Evolutionary conservation across 2,797 vertebrate species (phyloP).

Genomic region (Hemibagrus guttatus): DNA sequence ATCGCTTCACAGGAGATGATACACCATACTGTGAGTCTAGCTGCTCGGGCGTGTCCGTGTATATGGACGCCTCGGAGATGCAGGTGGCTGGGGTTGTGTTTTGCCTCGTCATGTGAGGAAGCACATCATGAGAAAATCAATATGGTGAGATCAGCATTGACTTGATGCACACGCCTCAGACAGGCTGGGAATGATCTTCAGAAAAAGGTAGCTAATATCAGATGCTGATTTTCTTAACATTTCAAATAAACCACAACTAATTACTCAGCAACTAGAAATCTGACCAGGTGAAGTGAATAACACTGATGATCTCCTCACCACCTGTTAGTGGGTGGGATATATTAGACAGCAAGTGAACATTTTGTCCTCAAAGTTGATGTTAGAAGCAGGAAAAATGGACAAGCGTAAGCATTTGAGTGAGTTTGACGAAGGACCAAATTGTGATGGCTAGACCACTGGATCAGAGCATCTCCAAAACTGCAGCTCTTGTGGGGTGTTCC

Average conservation of each 20-base stretch:
- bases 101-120: constrained; percentile 18
- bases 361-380: too few species aligned
- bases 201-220: neutral
- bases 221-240: neutral
- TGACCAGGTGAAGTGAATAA: neutral
- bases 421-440: too few species aligned
- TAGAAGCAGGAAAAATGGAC: too few species aligned
- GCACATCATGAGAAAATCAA: constrained; percentile 34
- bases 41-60: neutral
- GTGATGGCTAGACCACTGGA: too few species aligned
- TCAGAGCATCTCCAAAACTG: too few species aligned
- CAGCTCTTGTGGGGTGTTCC: too few species aligned
- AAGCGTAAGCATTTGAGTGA: too few species aligned
- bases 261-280: neutral
- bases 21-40: too few species aligned
- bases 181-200: neutral
- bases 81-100: neutral
- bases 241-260: neutral
- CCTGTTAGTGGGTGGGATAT: too few species aligned
- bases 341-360: too few species aligned
- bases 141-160: neutral
- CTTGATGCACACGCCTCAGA: neutral
- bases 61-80: too few species aligned
- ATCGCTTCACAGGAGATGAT: neutral
- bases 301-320: too few species aligned